Percentiles rank a stretch among this genome's conserved stretches.
Evolutionary conservation across 2,113 vertebrate species (phyloP).

Genomic region (Ictalurus furcatus): DNA sequence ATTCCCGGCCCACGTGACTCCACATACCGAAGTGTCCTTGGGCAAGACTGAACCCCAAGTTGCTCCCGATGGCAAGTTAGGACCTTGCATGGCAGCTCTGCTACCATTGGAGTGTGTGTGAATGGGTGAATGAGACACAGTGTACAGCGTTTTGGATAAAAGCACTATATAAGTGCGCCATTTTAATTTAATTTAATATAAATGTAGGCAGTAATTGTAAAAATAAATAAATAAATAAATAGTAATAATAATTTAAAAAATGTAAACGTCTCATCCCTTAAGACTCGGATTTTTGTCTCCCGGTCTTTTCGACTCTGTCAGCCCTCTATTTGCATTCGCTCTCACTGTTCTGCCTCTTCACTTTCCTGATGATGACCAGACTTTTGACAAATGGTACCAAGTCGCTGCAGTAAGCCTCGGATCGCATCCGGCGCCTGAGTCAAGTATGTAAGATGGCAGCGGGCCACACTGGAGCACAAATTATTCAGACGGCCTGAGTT

Average conservation of each 20-base stretch:
- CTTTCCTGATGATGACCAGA: not conserved
- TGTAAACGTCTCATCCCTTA: not conserved
- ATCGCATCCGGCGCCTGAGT: constrained; percentile 1
- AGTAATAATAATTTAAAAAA: not conserved
- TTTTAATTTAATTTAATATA: not conserved
- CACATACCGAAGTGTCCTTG: too few species aligned
- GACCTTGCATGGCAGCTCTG: too few species aligned
- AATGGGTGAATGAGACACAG: too few species aligned
- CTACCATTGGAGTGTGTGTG: too few species aligned
- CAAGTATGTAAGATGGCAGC: constrained; percentile 5
- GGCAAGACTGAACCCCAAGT: too few species aligned
- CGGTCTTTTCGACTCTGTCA: not conserved
- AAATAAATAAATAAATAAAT: too few species aligned
- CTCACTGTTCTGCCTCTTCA: not conserved
- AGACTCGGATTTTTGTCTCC: not conserved
- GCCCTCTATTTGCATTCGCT: not conserved
- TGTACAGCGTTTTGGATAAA: too few species aligned
- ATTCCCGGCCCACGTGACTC: too few species aligned
- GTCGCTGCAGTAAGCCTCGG: not conserved
- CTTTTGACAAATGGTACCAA: not conserved
- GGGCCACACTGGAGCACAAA: not conserved
- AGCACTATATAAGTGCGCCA: too few species aligned
- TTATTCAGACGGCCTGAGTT: constrained; percentile 22
- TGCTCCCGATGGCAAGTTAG: too few species aligned
- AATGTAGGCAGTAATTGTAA: not conserved